These are phyloP conservation scores for Cheilosia variabilis DNA, from an alignment of 2,888 invertebrate genomes.

Conservation along the genomic window DNA sequence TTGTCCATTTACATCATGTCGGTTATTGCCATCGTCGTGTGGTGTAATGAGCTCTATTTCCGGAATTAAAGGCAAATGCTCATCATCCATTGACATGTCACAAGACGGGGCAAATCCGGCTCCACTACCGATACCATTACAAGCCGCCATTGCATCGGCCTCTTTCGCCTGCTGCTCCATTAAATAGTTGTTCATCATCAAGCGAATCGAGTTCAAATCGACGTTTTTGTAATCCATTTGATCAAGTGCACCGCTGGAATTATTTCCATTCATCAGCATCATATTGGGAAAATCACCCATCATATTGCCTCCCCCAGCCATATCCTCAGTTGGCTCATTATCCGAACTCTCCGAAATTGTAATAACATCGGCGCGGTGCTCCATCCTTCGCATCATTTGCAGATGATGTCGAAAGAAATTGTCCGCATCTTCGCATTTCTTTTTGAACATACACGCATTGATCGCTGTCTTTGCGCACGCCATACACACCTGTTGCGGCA, in stretches of 20 bases:
- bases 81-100: conserved; percentile 78
- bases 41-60: conserved; percentile 83
- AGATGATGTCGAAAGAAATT: conserved; percentile 82
- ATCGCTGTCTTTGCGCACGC: conserved; percentile 82
- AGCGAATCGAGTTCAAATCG: conserved; percentile 80
- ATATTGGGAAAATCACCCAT: conserved; percentile 7
- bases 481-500: conserved; percentile 83
- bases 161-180: conserved; percentile 81
- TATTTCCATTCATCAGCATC: conserved; percentile 62
- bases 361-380: conserved; percentile 75
- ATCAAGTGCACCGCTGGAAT: conserved; percentile 10
- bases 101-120: conserved; percentile 13
- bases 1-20: conserved; percentile 39
- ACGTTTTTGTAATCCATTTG: conserved; percentile 70
- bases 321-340: conserved; percentile 54
- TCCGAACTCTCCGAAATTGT: conserved; percentile 74
- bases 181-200: conserved; percentile 81
- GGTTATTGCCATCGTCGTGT: conserved; percentile 78
- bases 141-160: conserved; percentile 77
- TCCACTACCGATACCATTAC: conserved; percentile 76
- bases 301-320: conserved; percentile 1
- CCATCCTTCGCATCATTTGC: conserved; percentile 80
- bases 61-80: conserved; percentile 82
- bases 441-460: conserved; percentile 82
- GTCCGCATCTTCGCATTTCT: conserved; percentile 83